phyloP scores from a whole-genome alignment of 2,113 vertebrate genomes.

The Scolopax mira region DNA sequence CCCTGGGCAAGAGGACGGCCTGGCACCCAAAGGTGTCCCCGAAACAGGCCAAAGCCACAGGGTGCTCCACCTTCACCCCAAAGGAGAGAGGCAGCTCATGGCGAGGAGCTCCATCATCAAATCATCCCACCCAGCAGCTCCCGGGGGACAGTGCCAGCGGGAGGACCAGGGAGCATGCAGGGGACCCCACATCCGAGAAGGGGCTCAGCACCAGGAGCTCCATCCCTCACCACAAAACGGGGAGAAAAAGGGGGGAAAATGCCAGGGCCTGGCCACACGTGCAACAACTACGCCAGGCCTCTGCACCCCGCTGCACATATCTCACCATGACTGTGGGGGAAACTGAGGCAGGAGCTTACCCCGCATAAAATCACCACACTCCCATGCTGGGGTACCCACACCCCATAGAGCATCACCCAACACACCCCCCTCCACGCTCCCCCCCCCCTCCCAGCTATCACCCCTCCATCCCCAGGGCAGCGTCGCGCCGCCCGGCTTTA shows the following conservation, averaged over 20 bases:
- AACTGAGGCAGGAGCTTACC: not conserved
- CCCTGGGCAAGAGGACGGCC: not conserved
- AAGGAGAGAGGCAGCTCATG: not conserved
- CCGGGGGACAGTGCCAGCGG: rapidly evolving
- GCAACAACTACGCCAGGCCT: not conserved
- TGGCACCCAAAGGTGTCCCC: not conserved
- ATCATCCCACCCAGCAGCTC: not conserved
- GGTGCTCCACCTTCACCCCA: not conserved
- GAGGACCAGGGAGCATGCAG: rapidly evolving
- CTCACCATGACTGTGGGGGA: not conserved
- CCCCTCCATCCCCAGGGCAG: not conserved
- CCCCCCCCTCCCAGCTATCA: rapidly evolving
- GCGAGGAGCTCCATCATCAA: not conserved
- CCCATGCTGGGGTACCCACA: not conserved
- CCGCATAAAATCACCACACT: not conserved
- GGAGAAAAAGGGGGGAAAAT: not conserved
- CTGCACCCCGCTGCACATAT: rapidly evolving
- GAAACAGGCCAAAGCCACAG: not conserved
- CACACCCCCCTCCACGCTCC: not conserved
- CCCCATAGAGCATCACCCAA: rapidly evolving
- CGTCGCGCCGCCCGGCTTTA: rapidly evolving
- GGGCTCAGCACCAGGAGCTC: not conserved
- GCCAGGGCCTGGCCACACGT: rapidly evolving
- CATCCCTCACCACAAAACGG: not conserved
- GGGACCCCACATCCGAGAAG: rapidly evolving